Conservation (phyloP, 2,113 vertebrate genomes). For the Verasper variegatus region DNA sequence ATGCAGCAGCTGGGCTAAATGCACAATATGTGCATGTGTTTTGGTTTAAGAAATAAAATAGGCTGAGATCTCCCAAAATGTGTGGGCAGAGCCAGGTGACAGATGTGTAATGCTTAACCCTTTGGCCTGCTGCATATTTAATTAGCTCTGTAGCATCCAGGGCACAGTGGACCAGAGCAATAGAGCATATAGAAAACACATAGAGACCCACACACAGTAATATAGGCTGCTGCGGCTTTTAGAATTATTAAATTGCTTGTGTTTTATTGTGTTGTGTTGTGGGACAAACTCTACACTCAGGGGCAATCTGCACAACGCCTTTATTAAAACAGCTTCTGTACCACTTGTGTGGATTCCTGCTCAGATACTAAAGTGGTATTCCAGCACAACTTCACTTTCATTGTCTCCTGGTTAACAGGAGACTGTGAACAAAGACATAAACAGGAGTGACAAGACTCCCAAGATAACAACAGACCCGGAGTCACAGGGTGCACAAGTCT, state of each 20-base stretch:
- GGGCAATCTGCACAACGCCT: slow-evolving; percentile 45
- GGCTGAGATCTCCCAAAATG: background rate
- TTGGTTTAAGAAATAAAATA: slow-evolving; percentile 1
- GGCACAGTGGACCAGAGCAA: slow-evolving; percentile 27
- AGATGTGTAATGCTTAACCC: slow-evolving; percentile 2
- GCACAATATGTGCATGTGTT: background rate
- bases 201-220: slow-evolving; percentile 12
- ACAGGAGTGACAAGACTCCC: slow-evolving; percentile 21
- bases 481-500: slow-evolving; percentile 7
- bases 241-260: slow-evolving; percentile 38
- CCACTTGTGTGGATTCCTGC: slow-evolving; percentile 43
- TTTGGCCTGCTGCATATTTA: slow-evolving; percentile 38
- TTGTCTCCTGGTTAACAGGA: slow-evolving; percentile 29
- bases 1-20: slow-evolving; percentile 21
- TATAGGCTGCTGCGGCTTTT: slow-evolving; percentile 18
- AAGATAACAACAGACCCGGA: slow-evolving; percentile 3
- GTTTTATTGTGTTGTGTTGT: slow-evolving; percentile 60
- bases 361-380: slow-evolving; percentile 37
- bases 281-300: slow-evolving; percentile 17
- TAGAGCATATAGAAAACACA: slow-evolving; percentile 10
- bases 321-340: slow-evolving; percentile 52
- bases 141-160: slow-evolving; percentile 35
- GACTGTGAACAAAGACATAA: slow-evolving; percentile 38
- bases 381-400: slow-evolving; percentile 40
- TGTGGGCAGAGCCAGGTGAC: background rate